These are phyloP conservation scores for Chaunax sp. DNA, from an alignment of 2,797 vertebrate genomes.

Conservation along the genomic window DNA sequence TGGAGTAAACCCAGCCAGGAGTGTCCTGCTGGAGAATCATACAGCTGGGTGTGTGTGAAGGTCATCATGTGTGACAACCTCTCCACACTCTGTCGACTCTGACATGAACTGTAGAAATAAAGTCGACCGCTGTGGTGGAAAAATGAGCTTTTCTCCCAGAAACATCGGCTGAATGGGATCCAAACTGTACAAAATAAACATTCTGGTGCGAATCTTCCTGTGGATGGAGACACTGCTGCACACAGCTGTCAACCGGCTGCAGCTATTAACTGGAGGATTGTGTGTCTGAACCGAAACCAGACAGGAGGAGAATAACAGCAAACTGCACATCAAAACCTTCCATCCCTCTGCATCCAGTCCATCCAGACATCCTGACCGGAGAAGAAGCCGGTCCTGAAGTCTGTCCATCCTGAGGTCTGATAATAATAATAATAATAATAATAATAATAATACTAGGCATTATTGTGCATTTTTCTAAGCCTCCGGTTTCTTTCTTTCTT, in stretches of 20 bases:
- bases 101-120: too few species aligned
- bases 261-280: constrained; percentile 46
- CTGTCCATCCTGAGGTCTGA: constrained; percentile 12
- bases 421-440: too few species aligned
- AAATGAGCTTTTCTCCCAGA: too few species aligned
- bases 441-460: too few species aligned
- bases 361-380: constrained; percentile 22
- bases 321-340: constrained; percentile 37
- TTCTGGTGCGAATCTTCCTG: neutral
- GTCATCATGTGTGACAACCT: constrained; percentile 28
- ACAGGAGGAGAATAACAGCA: constrained; percentile 33
- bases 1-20: too few species aligned
- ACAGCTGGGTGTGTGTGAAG: constrained; percentile 12
- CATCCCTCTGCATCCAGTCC: neutral
- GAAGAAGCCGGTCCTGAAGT: neutral
- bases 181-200: too few species aligned
- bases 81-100: constrained; percentile 5
- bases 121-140: too few species aligned
- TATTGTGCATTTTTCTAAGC: too few species aligned
- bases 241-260: too few species aligned
- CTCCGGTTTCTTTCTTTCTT: too few species aligned
- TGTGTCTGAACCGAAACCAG: constrained; percentile 45
- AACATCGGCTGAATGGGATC: too few species aligned
- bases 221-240: neutral
- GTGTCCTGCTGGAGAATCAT: too few species aligned